Percentiles rank a stretch among this genome's conserved stretches.
These are phyloP conservation scores for Myotis yumanensis DNA, from an alignment of 2,113 vertebrate species.

Conservation along the genomic window DNA sequence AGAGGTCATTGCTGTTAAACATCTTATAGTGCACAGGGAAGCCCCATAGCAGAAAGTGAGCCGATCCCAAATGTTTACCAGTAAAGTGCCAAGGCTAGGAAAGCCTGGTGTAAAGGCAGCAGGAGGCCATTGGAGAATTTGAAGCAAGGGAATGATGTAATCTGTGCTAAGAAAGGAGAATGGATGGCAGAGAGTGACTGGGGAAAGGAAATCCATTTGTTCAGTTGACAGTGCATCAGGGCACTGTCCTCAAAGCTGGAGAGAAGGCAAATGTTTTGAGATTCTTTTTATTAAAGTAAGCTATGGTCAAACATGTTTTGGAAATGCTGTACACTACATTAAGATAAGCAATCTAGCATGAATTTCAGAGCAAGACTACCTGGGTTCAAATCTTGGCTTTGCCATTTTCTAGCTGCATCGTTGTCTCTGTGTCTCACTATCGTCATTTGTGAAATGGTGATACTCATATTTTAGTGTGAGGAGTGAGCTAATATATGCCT, in stretches of 20 bases:
- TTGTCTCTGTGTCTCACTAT: neutral
- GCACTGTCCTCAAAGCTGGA: neutral
- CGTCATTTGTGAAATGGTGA: neutral
- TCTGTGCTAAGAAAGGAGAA: neutral
- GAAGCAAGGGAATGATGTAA: neutral
- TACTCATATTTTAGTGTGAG: neutral
- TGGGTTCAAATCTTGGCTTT: neutral
- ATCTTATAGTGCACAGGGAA: too few relatives aligned
- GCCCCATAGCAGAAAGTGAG: neutral
- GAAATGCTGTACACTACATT: neutral
- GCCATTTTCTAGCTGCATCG: neutral
- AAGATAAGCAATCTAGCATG: neutral
- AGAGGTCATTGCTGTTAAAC: too few relatives aligned
- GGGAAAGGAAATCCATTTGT: too few relatives aligned
- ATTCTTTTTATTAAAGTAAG: neutral
- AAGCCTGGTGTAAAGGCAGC: too few relatives aligned
- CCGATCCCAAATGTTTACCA: rapidly evolving
- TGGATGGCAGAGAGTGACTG: neutral
- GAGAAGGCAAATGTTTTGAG: neutral
- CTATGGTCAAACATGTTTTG: neutral
- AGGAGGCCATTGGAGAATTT: neutral
- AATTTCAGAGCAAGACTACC: neutral
- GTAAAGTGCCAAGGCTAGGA: neutral
- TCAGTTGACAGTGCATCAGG: too few relatives aligned
- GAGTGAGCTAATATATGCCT: neutral